Percentiles rank a stretch among this genome's conserved stretches.
phyloP scores from a whole-genome alignment of 1,140 invertebrate species.

The Drosophila ohnishii region DNA sequence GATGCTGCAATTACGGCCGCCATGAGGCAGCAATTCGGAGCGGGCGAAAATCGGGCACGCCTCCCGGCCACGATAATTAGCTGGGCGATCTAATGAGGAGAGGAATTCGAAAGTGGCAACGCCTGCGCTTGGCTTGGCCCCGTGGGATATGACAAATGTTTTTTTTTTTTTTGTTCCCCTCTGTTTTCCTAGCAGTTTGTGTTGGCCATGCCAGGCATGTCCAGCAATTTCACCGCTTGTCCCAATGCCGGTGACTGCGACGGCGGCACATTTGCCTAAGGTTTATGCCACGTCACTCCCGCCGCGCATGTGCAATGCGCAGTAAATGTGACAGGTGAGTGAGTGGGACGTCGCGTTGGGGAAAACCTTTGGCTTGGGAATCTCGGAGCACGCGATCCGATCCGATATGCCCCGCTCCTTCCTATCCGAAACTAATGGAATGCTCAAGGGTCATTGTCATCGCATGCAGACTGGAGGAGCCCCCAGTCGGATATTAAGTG shows the following conservation, averaged over 20 bases:
- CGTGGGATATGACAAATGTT: conserved; percentile 57
- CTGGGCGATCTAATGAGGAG: conserved; percentile 57
- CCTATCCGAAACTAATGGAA: conserved; percentile 48
- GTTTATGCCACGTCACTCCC: conserved; percentile 62
- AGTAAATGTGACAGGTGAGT: conserved; percentile 50
- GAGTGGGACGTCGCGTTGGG: conserved; percentile 40
- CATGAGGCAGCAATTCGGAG: conserved; percentile 53
- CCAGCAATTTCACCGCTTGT: conserved; percentile 47
- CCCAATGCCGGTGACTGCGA: conserved; percentile 27
- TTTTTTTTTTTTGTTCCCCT: not conserved
- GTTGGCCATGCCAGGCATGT: conserved; percentile 47
- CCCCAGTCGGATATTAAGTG: conserved; percentile 12
- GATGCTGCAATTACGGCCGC: conserved; percentile 44
- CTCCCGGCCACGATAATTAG: conserved; percentile 56
- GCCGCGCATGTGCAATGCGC: conserved; percentile 58
- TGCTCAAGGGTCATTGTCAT: conserved; percentile 53
- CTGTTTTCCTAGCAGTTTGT: conserved; percentile 9
- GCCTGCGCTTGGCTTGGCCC: conserved; percentile 21
- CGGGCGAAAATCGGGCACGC: conserved; percentile 46
- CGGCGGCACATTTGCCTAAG: conserved; percentile 33
- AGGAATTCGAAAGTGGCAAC: conserved; percentile 51
- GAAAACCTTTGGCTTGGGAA: conserved; percentile 71
- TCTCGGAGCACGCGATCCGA: conserved; percentile 49
- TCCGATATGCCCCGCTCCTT: conserved; percentile 5
- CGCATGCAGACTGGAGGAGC: conserved; percentile 29